Percentiles rank a stretch among this genome's conserved stretches.
phyloP scores from a whole-genome alignment of 2,797 vertebrate genomes.

The Macropodus opercularis region DNA sequence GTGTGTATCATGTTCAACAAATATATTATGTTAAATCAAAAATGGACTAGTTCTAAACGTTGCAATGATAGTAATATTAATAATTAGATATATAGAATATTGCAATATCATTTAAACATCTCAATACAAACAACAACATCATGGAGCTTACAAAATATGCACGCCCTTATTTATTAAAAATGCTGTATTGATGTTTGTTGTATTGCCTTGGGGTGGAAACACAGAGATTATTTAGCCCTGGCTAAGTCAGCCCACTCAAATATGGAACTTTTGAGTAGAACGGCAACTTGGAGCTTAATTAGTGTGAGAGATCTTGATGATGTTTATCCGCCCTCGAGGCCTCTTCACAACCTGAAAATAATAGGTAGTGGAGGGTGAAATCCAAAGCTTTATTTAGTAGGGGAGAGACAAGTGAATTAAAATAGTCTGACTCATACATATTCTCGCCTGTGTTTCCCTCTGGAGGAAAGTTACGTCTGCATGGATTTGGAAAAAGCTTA shows the following conservation, averaged over 20 bases:
- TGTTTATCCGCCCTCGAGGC: conserved; percentile 53
- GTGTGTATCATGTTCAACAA: neutral
- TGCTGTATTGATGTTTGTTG: conserved; percentile 70
- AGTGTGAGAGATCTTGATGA: conserved; percentile 49
- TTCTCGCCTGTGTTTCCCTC: conserved; percentile 2
- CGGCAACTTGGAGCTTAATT: conserved; percentile 58
- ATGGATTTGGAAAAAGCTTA: conserved; percentile 9
- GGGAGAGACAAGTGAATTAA: conserved; percentile 21
- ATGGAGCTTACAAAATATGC: conserved; percentile 54
- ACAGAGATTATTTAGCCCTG: conserved; percentile 46
- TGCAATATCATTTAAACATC: conserved; percentile 28
- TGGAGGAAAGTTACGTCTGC: conserved; percentile 2
- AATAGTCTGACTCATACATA: conserved; percentile 15
- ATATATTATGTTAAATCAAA: neutral
- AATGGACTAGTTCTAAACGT: too few relatives aligned
- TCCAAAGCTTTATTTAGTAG: conserved; percentile 12
- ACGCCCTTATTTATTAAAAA: conserved; percentile 67
- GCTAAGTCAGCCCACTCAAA: conserved; percentile 53
- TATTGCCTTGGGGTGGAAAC: conserved; percentile 53
- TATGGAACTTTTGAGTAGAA: conserved; percentile 46
- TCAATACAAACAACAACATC: conserved; percentile 42
- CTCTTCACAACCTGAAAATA: conserved; percentile 47
- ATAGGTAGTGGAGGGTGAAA: conserved; percentile 27
- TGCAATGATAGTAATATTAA: too few relatives aligned
- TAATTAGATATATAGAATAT: too few relatives aligned